phyloP scores from a whole-genome alignment of 2,797 vertebrate species.

The Halcyon badia region DNA sequence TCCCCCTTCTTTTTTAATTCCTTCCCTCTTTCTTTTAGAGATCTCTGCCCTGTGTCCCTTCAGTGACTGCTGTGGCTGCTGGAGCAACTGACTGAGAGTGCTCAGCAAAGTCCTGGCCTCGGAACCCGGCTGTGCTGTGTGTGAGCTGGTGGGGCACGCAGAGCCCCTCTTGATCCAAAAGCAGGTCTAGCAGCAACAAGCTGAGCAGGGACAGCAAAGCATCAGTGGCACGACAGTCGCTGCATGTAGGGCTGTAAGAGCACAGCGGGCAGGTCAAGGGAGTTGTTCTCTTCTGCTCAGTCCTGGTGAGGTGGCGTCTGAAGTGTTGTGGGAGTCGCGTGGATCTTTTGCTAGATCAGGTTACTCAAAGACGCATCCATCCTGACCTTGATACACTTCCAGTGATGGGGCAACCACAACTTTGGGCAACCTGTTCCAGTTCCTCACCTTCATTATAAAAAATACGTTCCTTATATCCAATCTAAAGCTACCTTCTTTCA shows the following conservation, averaged over 20 bases:
- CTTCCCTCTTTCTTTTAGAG: neutral
- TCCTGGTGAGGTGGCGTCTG: neutral
- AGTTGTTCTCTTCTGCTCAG: neutral
- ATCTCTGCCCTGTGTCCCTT: neutral
- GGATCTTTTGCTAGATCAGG: neutral
- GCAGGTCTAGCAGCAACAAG: neutral
- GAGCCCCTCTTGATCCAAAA: neutral
- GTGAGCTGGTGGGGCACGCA: neutral
- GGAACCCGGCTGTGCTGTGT: neutral
- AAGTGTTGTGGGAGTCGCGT: neutral
- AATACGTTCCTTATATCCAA: neutral
- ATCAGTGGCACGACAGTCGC: accelerated
- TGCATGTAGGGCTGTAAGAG: neutral
- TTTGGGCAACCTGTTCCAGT: neutral
- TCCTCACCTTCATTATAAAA: neutral
- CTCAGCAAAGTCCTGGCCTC: neutral
- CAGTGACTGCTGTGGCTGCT: neutral
- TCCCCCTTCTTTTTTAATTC: too few relatives aligned
- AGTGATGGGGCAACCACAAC: neutral
- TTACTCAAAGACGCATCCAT: neutral
- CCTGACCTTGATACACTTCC: neutral
- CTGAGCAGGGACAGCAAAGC: neutral
- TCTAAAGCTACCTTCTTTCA: neutral
- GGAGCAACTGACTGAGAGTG: neutral
- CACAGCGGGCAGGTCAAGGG: neutral